phyloP scores from a whole-genome alignment of 2,888 invertebrate species.

The Quadriops clusia region DNA sequence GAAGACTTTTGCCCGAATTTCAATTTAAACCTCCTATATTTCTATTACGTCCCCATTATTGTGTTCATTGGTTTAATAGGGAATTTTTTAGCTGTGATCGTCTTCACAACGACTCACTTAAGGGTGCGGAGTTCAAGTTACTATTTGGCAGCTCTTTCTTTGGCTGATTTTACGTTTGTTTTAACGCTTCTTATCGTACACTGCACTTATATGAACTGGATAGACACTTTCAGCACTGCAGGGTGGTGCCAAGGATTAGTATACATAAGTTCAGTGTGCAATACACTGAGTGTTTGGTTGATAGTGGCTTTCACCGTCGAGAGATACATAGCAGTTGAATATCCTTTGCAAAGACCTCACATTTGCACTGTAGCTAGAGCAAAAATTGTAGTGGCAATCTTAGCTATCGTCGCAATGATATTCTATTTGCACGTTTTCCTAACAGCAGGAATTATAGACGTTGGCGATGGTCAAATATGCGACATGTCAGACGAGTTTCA shows the following conservation, averaged over 20 bases:
- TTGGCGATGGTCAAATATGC: slow-evolving; percentile 28
- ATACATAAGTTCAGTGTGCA: slow-evolving; percentile 37
- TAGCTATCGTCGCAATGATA: slow-evolving; percentile 36
- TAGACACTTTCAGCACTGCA: slow-evolving; percentile 40
- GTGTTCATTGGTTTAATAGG: slow-evolving; percentile 48
- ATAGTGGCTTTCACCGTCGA: slow-evolving; percentile 60
- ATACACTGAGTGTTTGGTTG: slow-evolving; percentile 55
- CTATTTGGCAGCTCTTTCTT: slow-evolving; percentile 49
- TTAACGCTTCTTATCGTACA: slow-evolving; percentile 43
- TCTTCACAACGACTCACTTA: slow-evolving; percentile 48
- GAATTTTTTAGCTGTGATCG: slow-evolving; percentile 46
- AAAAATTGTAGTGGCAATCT: slow-evolving; percentile 39
- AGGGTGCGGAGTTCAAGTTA: slow-evolving; percentile 51
- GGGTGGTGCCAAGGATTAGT: slow-evolving; percentile 42
- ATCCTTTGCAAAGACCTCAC: slow-evolving; percentile 45
- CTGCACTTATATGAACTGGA: slow-evolving; percentile 39
- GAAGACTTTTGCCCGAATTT: no score
- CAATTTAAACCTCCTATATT: slow-evolving; percentile 41
- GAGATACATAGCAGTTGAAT: slow-evolving; percentile 54
- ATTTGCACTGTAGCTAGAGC: slow-evolving; percentile 50
- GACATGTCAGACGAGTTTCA: slow-evolving; percentile 38
- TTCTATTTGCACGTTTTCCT: slow-evolving; percentile 30
- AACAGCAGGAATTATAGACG: slow-evolving; percentile 30
- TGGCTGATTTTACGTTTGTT: slow-evolving; percentile 48
- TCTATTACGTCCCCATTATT: slow-evolving; percentile 48